Base-by-base conservation (phyloP, 2,797 vertebrate genomes). In the Malurus splendens region DNA sequence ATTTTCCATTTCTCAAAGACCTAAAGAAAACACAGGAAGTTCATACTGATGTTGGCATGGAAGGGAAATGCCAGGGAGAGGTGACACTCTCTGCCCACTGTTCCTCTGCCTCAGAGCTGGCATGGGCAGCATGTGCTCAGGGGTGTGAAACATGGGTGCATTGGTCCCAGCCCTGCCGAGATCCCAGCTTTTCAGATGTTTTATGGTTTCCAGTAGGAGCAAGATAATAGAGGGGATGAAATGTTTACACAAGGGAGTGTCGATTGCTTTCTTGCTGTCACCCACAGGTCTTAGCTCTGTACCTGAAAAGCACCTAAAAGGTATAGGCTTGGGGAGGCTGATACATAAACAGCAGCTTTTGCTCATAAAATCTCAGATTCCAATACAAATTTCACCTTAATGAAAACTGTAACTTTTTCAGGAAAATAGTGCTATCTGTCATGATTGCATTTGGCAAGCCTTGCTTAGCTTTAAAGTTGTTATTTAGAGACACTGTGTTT, bases 401-500 rank as follows among this genome's bases (percentile, higher is more conserved):
- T 0, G 1, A 60, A 70, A 93, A 23, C 28, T 17, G 28, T 30
- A 30, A 3, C 48, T 65, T 82, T 67, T 81, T 24, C 36, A 52
- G 47, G 22, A 86, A 93, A 72, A 79, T 14, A 79, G 52, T 56
- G 20, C 59, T 94, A 61, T 82, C 81, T 87, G 13, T 85, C 70
- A 56, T 51, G 33, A 87, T 56, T 90, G 24, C 42, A 67, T 65
- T 89, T 89, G 91, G 78, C 78, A 95, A 90, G 67, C 42, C 20
- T 74, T 39, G 18, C 51, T 64, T 64, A 71, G 75, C n/a, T 82
- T 89, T 82, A 70, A 66, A 90, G 80, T 81, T 94, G 76, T 85
- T 82, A 36, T 79, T 93, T 77, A 76, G 60, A 84, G 91, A 67
- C 23, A 32, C 25, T 64, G 47, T 86, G 74, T 94, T 90, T 81